phyloP scores from a whole-genome alignment of 2,888 invertebrate genomes.

The Brachyopa scutellaris region DNA sequence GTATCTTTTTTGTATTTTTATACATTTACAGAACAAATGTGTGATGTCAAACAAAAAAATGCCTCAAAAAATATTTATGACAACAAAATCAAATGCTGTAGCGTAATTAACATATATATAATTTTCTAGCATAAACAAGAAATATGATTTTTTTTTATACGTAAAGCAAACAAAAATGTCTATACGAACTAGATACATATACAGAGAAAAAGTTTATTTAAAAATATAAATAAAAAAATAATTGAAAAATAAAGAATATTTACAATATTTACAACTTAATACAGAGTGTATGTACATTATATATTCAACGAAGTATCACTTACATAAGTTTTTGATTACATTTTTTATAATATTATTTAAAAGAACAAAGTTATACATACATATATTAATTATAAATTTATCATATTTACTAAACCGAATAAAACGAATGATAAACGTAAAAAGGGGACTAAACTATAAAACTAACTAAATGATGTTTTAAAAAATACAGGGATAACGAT shows the following conservation, averaged over 20 bases:
- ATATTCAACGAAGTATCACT: slow-evolving; percentile 38
- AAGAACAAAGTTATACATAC: background rate
- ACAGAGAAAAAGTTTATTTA: slow-evolving; percentile 3
- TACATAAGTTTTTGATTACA: background rate
- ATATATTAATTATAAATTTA: slow-evolving; percentile 1
- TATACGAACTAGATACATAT: background rate
- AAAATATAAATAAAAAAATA: background rate
- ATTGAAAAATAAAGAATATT: background rate
- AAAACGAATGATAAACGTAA: background rate
- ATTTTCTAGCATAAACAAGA: background rate
- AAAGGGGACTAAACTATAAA: slow-evolving; percentile 5
- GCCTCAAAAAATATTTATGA: slow-evolving; percentile 79
- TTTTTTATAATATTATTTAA: slow-evolving; percentile 4
- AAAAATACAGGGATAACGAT: slow-evolving; percentile 4
- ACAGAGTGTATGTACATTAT: background rate
- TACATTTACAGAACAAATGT: slow-evolving; percentile 81
- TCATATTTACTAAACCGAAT: slow-evolving; percentile 32
- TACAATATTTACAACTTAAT: slow-evolving; percentile 33
- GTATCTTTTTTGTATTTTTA: slow-evolving; percentile 66
- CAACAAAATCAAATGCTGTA: slow-evolving; percentile 76
- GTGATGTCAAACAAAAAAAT: slow-evolving; percentile 79
- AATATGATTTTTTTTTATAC: background rate
- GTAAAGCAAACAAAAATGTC: background rate
- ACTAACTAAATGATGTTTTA: background rate
- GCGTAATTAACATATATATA: slow-evolving; percentile 15